Conservation (phyloP, 2,888 invertebrate genomes). For the Hydroisotoma schaefferi region DNA sequence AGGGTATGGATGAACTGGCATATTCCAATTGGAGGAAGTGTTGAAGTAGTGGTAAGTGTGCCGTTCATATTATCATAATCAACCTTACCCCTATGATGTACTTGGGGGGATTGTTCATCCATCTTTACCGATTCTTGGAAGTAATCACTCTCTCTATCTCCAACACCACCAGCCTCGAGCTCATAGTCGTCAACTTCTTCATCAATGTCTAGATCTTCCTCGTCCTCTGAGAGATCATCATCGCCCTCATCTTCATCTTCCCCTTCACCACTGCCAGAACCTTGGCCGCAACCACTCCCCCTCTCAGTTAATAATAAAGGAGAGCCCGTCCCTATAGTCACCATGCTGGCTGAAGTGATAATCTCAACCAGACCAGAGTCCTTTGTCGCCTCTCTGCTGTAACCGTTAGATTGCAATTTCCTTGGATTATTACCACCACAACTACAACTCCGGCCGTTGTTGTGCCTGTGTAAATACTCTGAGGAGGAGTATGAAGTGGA, state of each 20-base stretch:
- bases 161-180: no score
- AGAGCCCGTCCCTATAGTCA: not conserved
- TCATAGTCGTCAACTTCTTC: not conserved
- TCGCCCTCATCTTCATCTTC: slow-evolving; percentile 16
- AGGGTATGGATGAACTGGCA: no score
- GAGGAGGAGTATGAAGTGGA: not conserved
- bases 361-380: slow-evolving; percentile 1
- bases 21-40: no score
- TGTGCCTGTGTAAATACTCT: not conserved
- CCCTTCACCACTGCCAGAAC: slow-evolving; percentile 8
- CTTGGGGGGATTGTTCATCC: no score
- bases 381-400: not conserved
- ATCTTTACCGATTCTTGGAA: slow-evolving; percentile 1
- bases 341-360: not conserved
- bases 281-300: not conserved
- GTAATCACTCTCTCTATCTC: not conserved
- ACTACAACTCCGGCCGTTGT: not conserved
- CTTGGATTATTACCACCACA: no score
- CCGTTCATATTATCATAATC: no score
- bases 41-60: no score
- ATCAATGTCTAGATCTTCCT: not conserved
- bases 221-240: slow-evolving; percentile 6
- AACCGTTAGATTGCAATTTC: not conserved
- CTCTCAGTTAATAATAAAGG: not conserved
- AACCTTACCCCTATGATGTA: no score